Evolutionary conservation across 2,888 invertebrate species (phyloP).

Genomic region (Fabriciana adippe): DNA sequence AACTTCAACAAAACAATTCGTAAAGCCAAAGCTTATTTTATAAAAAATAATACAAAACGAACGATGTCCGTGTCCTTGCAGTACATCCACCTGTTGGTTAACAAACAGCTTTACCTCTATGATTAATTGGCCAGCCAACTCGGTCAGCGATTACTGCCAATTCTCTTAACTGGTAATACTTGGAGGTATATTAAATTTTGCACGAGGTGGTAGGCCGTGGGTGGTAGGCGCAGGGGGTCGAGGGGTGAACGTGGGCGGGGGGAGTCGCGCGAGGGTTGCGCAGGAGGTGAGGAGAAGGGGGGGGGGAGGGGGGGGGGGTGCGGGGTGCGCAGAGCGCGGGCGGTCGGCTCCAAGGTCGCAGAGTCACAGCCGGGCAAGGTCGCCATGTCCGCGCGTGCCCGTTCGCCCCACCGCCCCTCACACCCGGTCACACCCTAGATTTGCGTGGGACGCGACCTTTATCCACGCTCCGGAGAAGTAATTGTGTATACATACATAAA

Average conservation of each 20-base stretch:
- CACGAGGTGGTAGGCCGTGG: conserved; percentile 60
- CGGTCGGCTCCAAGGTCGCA: conserved; percentile 78
- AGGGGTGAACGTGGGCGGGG: conserved; percentile 51
- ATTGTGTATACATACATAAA: conserved; percentile 70
- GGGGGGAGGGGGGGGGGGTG: conserved; percentile 42
- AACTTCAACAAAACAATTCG: conserved; percentile 26
- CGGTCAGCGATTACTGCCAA: conserved; percentile 53
- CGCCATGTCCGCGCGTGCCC: conserved; percentile 78
- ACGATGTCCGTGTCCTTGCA: conserved; percentile 25
- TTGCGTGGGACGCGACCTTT: conserved; percentile 81
- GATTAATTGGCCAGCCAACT: conserved; percentile 26
- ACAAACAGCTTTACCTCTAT: conserved; percentile 13
- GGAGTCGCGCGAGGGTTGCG: conserved; percentile 50
- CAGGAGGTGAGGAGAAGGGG: conserved; percentile 41
- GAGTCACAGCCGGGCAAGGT: conserved; percentile 83
- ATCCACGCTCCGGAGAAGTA: conserved; percentile 77
- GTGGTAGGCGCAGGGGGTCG: conserved; percentile 48
- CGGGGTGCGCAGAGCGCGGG: conserved; percentile 44
- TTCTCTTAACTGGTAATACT: conserved; percentile 50
- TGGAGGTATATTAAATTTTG: conserved; percentile 70
- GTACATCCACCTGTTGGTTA: conserved; percentile 33
- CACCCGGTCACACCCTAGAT: conserved; percentile 71
- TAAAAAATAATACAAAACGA: conserved; percentile 27
- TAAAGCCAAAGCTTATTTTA: conserved; percentile 20
- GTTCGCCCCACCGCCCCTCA: conserved; percentile 51